Conservation (phyloP, 1,140 invertebrate species). For the Ridgeia piscesae region DNA sequence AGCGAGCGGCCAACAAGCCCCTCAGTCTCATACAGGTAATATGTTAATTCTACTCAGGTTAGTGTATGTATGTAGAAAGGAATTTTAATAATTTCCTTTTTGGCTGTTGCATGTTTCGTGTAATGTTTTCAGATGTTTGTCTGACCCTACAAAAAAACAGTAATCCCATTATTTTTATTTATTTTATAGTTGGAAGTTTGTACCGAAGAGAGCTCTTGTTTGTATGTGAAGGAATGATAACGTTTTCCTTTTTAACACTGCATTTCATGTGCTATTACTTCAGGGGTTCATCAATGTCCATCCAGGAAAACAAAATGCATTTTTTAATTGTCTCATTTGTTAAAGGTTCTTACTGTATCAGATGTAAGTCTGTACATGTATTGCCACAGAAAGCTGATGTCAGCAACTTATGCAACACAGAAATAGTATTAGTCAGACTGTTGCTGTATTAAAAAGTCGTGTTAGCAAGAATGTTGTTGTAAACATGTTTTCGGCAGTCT, state of each 20-base stretch:
- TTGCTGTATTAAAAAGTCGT: no score
- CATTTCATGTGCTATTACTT: not conserved
- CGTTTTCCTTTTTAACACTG: no score
- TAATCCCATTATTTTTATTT: no score
- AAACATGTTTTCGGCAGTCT: no score
- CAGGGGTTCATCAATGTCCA: not conserved
- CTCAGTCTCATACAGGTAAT: constrained; percentile 66
- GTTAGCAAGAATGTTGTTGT: not conserved
- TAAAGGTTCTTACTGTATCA: not conserved
- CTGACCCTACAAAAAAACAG: no score
- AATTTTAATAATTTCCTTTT: no score
- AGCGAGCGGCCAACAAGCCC: constrained; percentile 52
- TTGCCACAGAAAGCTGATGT: not conserved
- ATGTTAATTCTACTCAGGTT: not conserved
- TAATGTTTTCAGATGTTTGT: no score
- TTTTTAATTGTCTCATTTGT: not conserved
- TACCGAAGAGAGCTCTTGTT: no score
- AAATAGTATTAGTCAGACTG: not conserved
- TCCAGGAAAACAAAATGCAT: not conserved
- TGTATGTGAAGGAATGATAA: no score
- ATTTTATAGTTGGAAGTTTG: no score
- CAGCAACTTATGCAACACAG: not conserved
- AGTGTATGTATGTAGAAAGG: no score
- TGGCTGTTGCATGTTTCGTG: no score
- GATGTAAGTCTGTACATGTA: constrained; percentile 10